A percentile compares a stretch with the other conserved stretches of the same genome.
phyloP scores from a whole-genome alignment of 2,797 vertebrate genomes.

The Distichodus sexfasciatus region DNA sequence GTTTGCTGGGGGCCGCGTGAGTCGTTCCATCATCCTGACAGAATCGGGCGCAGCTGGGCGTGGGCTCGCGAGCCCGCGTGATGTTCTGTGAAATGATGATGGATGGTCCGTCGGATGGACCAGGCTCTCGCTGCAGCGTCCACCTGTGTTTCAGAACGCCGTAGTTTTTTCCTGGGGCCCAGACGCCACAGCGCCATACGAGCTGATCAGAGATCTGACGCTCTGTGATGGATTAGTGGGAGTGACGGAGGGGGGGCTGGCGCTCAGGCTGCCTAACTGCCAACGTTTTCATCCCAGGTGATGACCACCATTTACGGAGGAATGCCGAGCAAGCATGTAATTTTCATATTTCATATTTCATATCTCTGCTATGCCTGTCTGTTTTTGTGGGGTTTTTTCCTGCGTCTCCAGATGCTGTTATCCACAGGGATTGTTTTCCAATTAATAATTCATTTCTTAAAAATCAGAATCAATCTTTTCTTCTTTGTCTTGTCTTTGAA shows the following conservation, averaged over 20 bases:
- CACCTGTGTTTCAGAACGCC: slow-evolving; percentile 40
- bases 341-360: not conserved
- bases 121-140: slow-evolving; percentile 27
- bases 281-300: slow-evolving; percentile 1
- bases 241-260: not conserved
- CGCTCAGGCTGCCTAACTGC: not conserved
- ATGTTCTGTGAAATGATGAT: slow-evolving; percentile 57
- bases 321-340: not conserved
- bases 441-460: too few relatives aligned
- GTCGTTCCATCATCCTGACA: slow-evolving; percentile 61
- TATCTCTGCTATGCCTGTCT: not conserved
- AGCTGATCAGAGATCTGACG: slow-evolving; percentile 23
- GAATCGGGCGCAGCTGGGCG: slow-evolving; percentile 45
- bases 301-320: not conserved
- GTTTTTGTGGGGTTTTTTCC: too few relatives aligned
- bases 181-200: slow-evolving; percentile 39
- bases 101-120: slow-evolving; percentile 47
- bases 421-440: too few relatives aligned
- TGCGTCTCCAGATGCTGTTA: too few relatives aligned
- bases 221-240: slow-evolving; percentile 29
- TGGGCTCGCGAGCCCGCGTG: slow-evolving; percentile 24
- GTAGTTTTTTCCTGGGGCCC: slow-evolving; percentile 33
- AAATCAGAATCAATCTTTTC: too few relatives aligned
- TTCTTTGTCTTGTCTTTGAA: too few relatives aligned
- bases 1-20: slow-evolving; percentile 39